Evolutionary conservation across 92 coral and sea anemone species (phyloP), one percentile per base, ranked within the genome.

Genomic region (Epizoanthus rinbou): DNA sequence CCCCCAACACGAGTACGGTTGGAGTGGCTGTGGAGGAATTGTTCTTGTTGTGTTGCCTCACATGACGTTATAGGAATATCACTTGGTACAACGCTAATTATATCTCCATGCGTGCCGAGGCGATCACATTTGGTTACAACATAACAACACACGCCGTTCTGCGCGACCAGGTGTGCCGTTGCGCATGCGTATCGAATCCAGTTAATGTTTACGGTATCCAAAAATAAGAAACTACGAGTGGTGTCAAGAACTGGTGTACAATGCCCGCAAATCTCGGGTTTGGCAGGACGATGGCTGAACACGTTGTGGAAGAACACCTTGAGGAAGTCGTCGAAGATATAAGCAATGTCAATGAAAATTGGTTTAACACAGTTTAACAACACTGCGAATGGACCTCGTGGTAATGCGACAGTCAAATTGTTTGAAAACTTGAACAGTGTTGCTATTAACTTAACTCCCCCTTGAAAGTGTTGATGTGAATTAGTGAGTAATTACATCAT

Each of bases 401-500:
- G 22, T 22, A 62, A 62, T 78, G 82, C 82, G 82, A 62, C 82
- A 78, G 66, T 78, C 82, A 78, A 78, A 57, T 78, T 78, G 41
- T 19, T 62, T 62, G 19, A 60, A 11, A 78, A 22, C 70, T 41
- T 37, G 25, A 18, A 21, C 68, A 10, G 54, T 60, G 82, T 62
- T 62, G 50, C 58, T 60, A 14, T 62, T 60, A 78, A 62, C 82
- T 60, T 69, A 39, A 37, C 25, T 47, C 54, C 15, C 69, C 41
- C 28, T 71, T 41, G 76, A 71, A 71, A 71, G 45, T 22, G 70
- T n/a, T 78, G 69, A 62, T 9, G 69, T 62, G 83, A 89, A 91
- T 91, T 31, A 86, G 86, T 91, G 71, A 88, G 84, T 71, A 93
- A 93, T 93, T 89, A 93, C 97, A 89, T 93, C 92, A 93, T 89